Evolutionary conservation across 2,797 vertebrate species (phyloP), one percentile per base, ranked within the genome.

Genomic region (Hoplostethus atlanticus): DNA sequence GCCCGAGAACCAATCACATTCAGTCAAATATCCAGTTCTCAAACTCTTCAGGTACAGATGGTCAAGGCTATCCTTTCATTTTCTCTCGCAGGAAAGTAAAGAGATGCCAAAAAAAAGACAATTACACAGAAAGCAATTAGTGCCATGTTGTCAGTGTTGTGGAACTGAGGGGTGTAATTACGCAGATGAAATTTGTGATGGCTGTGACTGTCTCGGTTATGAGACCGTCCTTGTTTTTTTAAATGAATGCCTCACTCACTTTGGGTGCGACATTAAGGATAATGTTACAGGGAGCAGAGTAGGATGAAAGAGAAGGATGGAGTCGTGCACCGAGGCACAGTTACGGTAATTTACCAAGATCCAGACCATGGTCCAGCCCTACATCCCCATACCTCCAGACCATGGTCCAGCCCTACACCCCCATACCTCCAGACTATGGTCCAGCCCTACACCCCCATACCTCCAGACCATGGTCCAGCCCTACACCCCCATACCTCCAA

Each of bases 111-210:
- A 92, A 76, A 76, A 91, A 90, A 91, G 81, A 75, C 89, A 90
- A 89, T 93, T 87, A 91, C 85, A 85, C 79, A 72, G 83, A 90
- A 88, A 85, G 89, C 87, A 90, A 94, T 94, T 90, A 93, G 87
- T 84, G 77, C 73, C 87, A 70, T 51, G 17, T 89, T 91, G 87
- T 90, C 85, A 85, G 83, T 73, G 88, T 88, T 84, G 89, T 76
- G 87, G 84, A 93, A 85, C 83, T 16, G 80, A 90, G 88, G 79
- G 75, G 69, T 82, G 84, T 94, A 92, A 95, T 94, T 93, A 93
- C 58, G 47, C 73, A 82, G 73, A 87, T 81, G 86, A 89, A 88
- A 85, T 90, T 87, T 87, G 85, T 84, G 87, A 89, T 53, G 53
- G 80, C 76, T 83, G 57, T 66, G 79, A 87, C 85, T 72, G 83